Percentiles rank a stretch among this genome's conserved stretches.
Conservation (phyloP, 2,888 invertebrate genomes). For the Trissolcus brochymenae region DNA sequence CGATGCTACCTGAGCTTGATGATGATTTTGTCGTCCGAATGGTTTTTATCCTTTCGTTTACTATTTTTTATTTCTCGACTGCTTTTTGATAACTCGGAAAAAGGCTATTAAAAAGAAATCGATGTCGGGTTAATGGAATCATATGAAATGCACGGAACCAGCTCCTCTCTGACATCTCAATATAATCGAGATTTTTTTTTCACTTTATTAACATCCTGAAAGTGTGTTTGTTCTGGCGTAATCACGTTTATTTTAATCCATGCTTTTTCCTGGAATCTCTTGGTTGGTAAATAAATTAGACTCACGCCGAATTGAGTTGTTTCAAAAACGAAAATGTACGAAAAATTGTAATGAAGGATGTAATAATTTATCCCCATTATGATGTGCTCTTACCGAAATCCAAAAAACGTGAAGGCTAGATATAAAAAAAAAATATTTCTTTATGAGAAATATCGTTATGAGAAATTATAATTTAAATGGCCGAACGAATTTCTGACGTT, state of each 20-base stretch:
- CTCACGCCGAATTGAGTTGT: no score
- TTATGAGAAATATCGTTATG: neutral
- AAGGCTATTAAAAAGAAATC: slow-evolving; percentile 42
- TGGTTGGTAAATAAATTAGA: no score
- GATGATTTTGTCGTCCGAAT: slow-evolving; percentile 30
- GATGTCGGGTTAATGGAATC: slow-evolving; percentile 32
- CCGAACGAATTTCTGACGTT: neutral
- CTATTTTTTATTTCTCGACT: no score
- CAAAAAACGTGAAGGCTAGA: neutral
- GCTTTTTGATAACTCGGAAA: slow-evolving; percentile 34
- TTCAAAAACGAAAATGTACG: no score
- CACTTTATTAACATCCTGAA: no score
- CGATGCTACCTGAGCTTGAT: slow-evolving; percentile 19
- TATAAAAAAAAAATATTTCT: neutral
- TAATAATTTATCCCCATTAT: slow-evolving; percentile 14
- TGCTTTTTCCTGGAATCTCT: no score
- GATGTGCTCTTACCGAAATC: neutral
- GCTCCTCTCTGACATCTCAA: slow-evolving; percentile 10
- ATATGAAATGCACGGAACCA: slow-evolving; percentile 31
- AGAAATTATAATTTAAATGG: no score
- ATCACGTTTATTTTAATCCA: no score
- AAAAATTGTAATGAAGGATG: slow-evolving; percentile 15
- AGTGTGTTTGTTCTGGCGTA: no score
- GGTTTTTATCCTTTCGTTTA: slow-evolving; percentile 18
- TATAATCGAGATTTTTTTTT: neutral